Conservation (phyloP, 2,888 invertebrate genomes). For the Polydrusus cervinus region DNA sequence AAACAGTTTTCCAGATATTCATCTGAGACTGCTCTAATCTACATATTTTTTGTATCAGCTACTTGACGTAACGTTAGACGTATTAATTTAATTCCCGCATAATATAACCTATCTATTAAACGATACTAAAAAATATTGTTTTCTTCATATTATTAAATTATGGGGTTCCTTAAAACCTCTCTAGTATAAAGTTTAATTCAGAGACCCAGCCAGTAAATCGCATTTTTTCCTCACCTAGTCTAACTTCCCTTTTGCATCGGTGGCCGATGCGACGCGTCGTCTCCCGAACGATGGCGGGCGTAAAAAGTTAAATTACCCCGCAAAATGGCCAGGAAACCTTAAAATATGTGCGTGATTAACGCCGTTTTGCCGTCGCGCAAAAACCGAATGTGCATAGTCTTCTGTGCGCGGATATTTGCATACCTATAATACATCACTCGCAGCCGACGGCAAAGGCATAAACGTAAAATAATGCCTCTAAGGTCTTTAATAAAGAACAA, state of each 20-base stretch:
- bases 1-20: slow-evolving; percentile 4
- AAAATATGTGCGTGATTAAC: slow-evolving; percentile 21
- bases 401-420: neutral
- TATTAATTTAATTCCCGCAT: slow-evolving; percentile 5
- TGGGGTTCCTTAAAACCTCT: no score
- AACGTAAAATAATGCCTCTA: no score
- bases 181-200: no score
- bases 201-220: no score
- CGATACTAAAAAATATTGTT: slow-evolving; percentile 4
- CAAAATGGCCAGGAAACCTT: slow-evolving; percentile 2
- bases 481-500: no score
- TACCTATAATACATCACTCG: neutral
- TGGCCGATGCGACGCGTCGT: neutral
- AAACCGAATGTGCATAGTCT: neutral
- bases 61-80: slow-evolving; percentile 13
- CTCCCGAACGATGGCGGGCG: neutral
- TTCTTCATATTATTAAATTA: no score
- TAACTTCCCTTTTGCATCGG: neutral
- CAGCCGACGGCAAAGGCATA: neutral
- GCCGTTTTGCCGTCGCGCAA: slow-evolving; percentile 1
- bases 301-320: slow-evolving; percentile 11
- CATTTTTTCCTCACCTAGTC: no score
- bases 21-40: slow-evolving; percentile 15
- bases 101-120: slow-evolving; percentile 3
- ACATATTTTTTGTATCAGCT: slow-evolving; percentile 12